phyloP scores from a whole-genome alignment of 2,797 vertebrate genomes.

The Pangasius macronema region DNA sequence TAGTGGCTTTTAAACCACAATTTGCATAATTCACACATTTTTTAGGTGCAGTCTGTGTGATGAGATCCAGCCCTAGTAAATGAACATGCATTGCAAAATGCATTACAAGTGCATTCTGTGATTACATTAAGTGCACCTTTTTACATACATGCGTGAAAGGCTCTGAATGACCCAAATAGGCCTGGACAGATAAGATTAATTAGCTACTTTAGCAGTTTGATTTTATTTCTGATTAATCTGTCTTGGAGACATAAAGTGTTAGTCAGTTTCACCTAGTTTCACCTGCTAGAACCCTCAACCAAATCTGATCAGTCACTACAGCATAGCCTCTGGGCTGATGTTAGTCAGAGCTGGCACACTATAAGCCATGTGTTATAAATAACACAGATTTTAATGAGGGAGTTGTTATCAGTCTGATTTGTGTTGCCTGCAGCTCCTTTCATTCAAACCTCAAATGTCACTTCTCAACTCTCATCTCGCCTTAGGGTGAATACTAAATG shows the following conservation, averaged over 20 bases:
- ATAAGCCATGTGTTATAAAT: constrained; percentile 21
- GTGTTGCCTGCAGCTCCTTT: neutral
- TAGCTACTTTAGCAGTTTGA: neutral
- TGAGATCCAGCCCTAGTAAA: neutral
- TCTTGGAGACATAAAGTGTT: neutral
- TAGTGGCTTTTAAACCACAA: neutral
- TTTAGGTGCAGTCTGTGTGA: neutral
- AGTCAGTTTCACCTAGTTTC: neutral
- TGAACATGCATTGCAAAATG: neutral
- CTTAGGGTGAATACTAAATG: constrained; percentile 10
- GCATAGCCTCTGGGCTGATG: constrained; percentile 10
- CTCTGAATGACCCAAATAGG: neutral
- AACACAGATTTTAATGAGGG: constrained; percentile 8
- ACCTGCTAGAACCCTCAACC: neutral
- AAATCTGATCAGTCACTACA: constrained; percentile 5
- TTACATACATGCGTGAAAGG: neutral
- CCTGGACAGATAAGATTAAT: neutral
- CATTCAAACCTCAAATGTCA: constrained; percentile 22
- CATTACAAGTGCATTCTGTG: neutral
- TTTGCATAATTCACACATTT: neutral
- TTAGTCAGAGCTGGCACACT: neutral
- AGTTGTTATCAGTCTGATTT: neutral
- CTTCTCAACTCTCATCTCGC: constrained; percentile 2
- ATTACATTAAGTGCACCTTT: neutral
- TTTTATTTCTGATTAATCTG: neutral